These are phyloP conservation scores for Tricholaema leucomelas DNA, from an alignment of 2,113 vertebrate species.

Conservation along the genomic window DNA sequence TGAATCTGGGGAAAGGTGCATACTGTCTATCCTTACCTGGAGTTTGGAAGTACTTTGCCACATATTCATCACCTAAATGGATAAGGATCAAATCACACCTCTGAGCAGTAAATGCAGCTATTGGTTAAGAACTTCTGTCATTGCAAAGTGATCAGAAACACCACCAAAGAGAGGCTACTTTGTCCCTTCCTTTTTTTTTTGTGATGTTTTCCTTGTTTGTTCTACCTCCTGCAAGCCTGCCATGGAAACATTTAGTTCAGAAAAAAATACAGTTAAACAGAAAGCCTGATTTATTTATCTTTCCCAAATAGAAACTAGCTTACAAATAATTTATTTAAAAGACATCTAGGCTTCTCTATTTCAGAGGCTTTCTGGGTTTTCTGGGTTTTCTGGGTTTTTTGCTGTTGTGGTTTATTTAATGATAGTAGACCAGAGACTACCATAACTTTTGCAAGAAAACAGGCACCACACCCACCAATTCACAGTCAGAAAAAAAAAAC, in stretches of 20 bases:
- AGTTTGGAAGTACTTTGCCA: background rate
- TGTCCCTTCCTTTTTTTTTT: background rate
- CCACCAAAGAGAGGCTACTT: background rate
- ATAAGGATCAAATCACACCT: fast-evolving
- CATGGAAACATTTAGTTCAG: background rate
- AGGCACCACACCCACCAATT: background rate
- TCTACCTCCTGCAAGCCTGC: background rate
- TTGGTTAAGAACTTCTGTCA: background rate
- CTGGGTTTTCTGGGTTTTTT: no score
- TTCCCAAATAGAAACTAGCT: background rate
- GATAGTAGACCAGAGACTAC: background rate
- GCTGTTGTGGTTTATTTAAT: background rate
- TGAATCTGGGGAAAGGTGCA: background rate
- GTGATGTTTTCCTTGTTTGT: background rate
- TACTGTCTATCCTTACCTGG: background rate
- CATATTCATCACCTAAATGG: background rate
- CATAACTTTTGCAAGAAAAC: background rate
- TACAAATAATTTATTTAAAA: background rate
- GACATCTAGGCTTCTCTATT: background rate
- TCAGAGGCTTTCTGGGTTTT: background rate
- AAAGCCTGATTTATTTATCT: background rate
- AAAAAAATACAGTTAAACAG: background rate
- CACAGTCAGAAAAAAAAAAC: background rate
- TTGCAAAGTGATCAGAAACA: background rate
- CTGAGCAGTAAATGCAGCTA: background rate